Percentiles rank a stretch among this genome's conserved stretches.
phyloP scores from a whole-genome alignment of 2,888 invertebrate genomes.

The Chaetogeoica ovagalla region DNA sequence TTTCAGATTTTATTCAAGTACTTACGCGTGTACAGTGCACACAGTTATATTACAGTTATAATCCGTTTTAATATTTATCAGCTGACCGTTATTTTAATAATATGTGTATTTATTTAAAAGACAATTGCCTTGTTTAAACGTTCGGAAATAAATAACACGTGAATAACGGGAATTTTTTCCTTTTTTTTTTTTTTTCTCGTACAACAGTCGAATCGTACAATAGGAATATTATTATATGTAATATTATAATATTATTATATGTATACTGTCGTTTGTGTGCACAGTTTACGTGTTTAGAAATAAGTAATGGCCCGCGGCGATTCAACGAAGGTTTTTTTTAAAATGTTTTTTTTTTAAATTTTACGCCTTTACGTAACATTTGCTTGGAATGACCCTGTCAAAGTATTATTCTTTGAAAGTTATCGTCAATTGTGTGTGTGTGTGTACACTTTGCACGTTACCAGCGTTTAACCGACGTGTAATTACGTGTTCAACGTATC shows the following conservation, averaged over 20 bases:
- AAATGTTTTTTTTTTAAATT: neutral
- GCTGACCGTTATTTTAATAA: no score
- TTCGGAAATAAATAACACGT: no score
- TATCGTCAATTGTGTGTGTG: constrained; percentile 12
- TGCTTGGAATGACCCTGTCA: neutral
- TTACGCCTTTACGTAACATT: neutral
- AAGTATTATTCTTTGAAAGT: neutral
- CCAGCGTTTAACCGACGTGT: neutral
- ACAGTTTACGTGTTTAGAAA: neutral
- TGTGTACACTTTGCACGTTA: neutral
- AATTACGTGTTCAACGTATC: constrained; percentile 4
- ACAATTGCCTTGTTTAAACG: no score
- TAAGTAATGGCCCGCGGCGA: neutral
- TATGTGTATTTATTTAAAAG: no score
- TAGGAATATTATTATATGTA: neutral
- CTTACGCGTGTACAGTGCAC: neutral
- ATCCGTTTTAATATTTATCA: no score
- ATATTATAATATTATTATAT: neutral
- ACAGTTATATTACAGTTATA: no score
- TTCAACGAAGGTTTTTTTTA: constrained; percentile 1
- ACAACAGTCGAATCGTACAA: no score
- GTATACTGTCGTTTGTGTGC: neutral
- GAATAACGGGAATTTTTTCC: no score
- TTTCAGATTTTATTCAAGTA: neutral
- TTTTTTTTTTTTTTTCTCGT: no score